Evolutionary conservation across 2,797 vertebrate species (phyloP).

Genomic region (Sandelia bainsii): DNA sequence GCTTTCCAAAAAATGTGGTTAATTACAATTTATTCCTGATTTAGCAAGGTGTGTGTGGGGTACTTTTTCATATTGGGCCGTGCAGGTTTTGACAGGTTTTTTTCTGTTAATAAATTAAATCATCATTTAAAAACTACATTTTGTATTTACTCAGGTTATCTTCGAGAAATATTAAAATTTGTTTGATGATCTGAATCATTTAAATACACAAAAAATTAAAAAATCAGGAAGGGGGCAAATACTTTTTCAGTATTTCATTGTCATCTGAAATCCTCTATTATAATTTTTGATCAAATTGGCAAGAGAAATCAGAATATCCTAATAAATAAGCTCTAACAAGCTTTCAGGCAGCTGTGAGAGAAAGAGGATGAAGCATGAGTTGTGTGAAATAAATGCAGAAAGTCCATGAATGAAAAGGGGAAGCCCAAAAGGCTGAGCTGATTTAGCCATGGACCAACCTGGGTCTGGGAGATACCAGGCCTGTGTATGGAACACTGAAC

Average conservation of each 20-base stretch:
- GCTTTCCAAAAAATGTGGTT: too few relatives aligned
- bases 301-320: conserved; percentile 34
- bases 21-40: too few relatives aligned
- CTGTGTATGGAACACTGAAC: conserved; percentile 49
- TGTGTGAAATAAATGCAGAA: conserved; percentile 56
- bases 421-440: conserved; percentile 44
- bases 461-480: conserved; percentile 53
- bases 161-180: too few relatives aligned
- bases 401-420: conserved; percentile 36
- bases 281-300: conserved; percentile 37
- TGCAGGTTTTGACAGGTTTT: too few relatives aligned
- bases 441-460: conserved; percentile 40
- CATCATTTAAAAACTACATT: too few relatives aligned
- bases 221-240: conserved; percentile 2
- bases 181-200: too few relatives aligned
- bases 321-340: conserved; percentile 51
- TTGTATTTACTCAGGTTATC: too few relatives aligned
- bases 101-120: too few relatives aligned
- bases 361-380: conserved; percentile 45
- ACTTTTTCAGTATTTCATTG: conserved; percentile 6
- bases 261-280: conserved; percentile 26
- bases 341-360: conserved; percentile 34
- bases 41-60: too few relatives aligned
- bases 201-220: too few relatives aligned
- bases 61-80: too few relatives aligned